Base-by-base conservation (phyloP, 23 tunicate genomes). In the Trididemnum clinides region DNA sequence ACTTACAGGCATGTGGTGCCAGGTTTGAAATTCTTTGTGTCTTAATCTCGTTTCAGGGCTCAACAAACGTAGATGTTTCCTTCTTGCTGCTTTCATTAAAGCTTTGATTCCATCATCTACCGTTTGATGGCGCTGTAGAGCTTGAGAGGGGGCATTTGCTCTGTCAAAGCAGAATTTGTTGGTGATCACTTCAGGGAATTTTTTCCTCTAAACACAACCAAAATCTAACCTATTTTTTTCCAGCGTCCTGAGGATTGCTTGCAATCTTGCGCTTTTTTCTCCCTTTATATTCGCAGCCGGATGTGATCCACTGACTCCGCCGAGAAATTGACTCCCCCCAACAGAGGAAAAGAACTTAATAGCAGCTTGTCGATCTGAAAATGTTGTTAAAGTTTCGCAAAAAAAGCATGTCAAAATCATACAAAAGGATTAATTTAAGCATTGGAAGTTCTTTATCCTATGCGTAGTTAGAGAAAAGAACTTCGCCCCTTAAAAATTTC, bases 1-100 rank as follows among this genome's bases (percentile, higher is more conserved):
- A 85, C 88, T 12, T 23, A 92, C 97, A 81, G 97, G 97, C 97
- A 92, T 92, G 27, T 92, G 97, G 54, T 92, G 97, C 97, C 97
- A 92, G 5, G 97, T 92, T 35, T 92, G 97, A 29, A 82, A 82
- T 82, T 92, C 97, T 54, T 63, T 92, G 59, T 85, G 85, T 37
- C 88, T 59, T 33, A 87, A 27, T 70, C 97, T 82, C 19, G 97
- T 92, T 28, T 92, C 90, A 0, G 97, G 97, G 3, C 91, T 72
- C 35, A 92, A 72, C 32, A 92, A 79, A 19, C 97, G 81, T 7
- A 92, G 65, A 57, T 92, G 91, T 26, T 83, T 83, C 31, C 88
- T 57, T 7, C 90, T 82, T 2, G 97, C 97, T 32, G 97, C 97
- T 76, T 87, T 87, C 82, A 92, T 63, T 64, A 92, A 50, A 6